Percentiles rank a stretch among this genome's conserved stretches.
phyloP scores from a whole-genome alignment of 2,888 invertebrate genomes.

The Drosophila sordidapex region DNA sequence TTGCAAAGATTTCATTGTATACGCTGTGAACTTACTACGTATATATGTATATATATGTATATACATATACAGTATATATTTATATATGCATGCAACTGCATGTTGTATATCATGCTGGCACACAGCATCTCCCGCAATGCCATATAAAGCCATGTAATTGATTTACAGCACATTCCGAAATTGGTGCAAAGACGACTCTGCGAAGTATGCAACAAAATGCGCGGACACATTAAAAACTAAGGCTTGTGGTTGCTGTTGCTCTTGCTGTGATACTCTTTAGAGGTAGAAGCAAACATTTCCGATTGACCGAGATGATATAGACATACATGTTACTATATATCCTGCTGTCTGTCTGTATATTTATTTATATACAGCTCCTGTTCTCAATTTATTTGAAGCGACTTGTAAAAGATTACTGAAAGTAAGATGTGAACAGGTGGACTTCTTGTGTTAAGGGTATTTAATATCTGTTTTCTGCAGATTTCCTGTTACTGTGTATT shows the following conservation, averaged over 20 bases:
- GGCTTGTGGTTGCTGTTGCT: slow-evolving; percentile 5
- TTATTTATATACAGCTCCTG: not conserved
- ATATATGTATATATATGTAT: not conserved
- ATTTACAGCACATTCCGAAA: slow-evolving; percentile 42
- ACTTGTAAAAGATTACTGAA: not conserved
- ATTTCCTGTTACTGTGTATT: slow-evolving; percentile 14
- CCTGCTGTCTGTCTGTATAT: not conserved
- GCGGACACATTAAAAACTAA: slow-evolving; percentile 37
- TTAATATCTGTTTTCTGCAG: not conserved
- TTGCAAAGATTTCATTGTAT: not conserved
- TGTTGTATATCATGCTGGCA: not conserved
- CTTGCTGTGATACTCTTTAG: not conserved
- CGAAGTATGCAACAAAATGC: slow-evolving; percentile 38
- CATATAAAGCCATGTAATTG: slow-evolving; percentile 42
- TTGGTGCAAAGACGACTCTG: slow-evolving; percentile 17
- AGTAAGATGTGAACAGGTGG: not conserved
- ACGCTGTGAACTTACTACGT: not conserved
- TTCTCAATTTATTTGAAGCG: not conserved
- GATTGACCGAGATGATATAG: not conserved
- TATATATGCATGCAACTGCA: not conserved
- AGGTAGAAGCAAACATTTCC: not conserved
- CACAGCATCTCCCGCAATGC: slow-evolving; percentile 7
- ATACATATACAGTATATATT: not conserved
- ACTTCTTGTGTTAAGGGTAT: not conserved
- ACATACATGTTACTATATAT: not conserved